Base-by-base conservation (phyloP, 1,140 invertebrate species). In the Proales similis region DNA sequence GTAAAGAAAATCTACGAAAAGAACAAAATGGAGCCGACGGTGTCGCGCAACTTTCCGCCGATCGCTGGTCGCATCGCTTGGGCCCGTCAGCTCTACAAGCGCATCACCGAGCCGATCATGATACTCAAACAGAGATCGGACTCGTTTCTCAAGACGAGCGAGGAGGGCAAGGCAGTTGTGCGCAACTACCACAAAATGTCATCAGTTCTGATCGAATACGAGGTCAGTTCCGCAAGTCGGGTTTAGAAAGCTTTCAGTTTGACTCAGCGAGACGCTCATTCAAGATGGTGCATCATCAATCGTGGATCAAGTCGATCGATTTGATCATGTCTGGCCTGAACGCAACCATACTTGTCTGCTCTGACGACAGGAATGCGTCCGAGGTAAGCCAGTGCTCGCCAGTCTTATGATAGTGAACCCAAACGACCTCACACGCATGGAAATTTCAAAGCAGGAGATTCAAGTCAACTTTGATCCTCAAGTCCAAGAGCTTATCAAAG, bases 401-500 rank as follows among this genome's bases (percentile, higher is more conserved):
- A 30, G 57, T 60, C 43, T 26, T 24, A n/a, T 19, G n/a, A 43
- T 30, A 60, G 20, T n/a, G 4, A 42, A n/a, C 43, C 30, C 14
- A 19, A 3, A 27, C n/a, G 2, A 20, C 24, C n/a, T 3, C 19
- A 27, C 30, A 30, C 2, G 1, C 19, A 53, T 7, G 9, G 26
- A 36, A 53, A 36, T 32, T 11, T 36, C 14, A 11, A 3, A 33
- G 2, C 64, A 68, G 24, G 71, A 77, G 36, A 65, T 78, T 20
- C 71, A 67, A 63, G 72, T 79, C 14, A 78, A 78, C 69, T 75
- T 72, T 68, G 76, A 76, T 67, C 66, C 70, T 1, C 70, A 73
- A 66, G 70, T 77, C 11, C 64, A 73, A 42, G 76, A 77, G 63
- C 66, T 92, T 12, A 84, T 92, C 2, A 78, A 87, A 39, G 90